Base-by-base conservation (phyloP, 2,888 invertebrate genomes). In the Lasioglossum oenotherae region DNA sequence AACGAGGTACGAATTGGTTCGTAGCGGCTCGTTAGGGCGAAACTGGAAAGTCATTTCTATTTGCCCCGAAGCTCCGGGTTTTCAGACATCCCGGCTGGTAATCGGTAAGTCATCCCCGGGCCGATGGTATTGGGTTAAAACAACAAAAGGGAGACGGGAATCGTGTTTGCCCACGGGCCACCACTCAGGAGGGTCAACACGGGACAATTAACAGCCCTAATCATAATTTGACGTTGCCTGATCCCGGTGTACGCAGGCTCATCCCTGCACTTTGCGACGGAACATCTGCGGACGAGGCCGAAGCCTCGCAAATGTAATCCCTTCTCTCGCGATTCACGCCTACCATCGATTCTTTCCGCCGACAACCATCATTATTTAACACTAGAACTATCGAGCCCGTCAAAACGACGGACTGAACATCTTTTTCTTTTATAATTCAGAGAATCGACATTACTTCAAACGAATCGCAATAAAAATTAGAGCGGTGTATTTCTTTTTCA, bases 171-270 rank as follows among this genome's bases (percentile, higher is more conserved):
- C 88, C 90, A 87, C 86, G 89, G 88, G 87, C 91, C 85, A 90
- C 93, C 93, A 94, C 93, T 94, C 91, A 91, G 92, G 85, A 93
- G 89, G 91, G 92, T 94, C 93, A 93, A 94, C 93, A 94, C 84
- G 90, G 88, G 89, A 91, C 92, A 93, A 94, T 94, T 93, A 94
- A 92, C 91, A 89, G 87, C 86, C 91, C 90, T 92, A 91, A 93
- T 93, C 91, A 92, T 92, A 92, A 93, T 92, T 93, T 91, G 91
- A 91, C 91, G 88, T 91, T 86, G 82, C 88, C 87, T 91, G 91
- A 91, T 91, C 91, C 91, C 77, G 87, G 69, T 84, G 88, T 88
- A 87, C 89, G 91, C 91, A 82, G 87, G 84, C 87, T 89, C 89
- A 87, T 75, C 87, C 74, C 74, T 60, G 57, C 57, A 38, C 83